Conservation (phyloP, 2,797 vertebrate genomes). For the Amphiprion clarkii region DNA sequence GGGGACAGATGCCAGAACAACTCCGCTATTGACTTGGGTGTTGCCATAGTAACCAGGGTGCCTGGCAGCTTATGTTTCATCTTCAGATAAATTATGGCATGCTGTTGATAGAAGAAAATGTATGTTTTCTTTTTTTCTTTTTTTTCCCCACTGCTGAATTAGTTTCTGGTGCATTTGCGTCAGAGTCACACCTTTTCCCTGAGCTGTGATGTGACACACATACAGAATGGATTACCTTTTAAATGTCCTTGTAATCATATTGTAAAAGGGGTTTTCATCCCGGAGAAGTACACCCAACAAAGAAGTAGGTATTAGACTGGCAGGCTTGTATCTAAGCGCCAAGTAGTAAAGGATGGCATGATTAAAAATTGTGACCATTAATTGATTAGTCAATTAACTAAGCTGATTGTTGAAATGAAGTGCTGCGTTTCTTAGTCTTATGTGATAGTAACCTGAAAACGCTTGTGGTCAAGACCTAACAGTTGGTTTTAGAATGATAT, state of each 20-base stretch:
- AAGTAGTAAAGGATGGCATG: too few relatives aligned
- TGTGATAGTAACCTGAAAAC: background rate
- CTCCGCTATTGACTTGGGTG: constrained; percentile 81
- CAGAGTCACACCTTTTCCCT: constrained; percentile 72
- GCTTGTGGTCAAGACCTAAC: background rate
- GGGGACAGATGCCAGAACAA: constrained; percentile 78
- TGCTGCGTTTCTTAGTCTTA: background rate
- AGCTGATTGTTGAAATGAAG: background rate
- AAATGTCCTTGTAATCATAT: constrained; percentile 61
- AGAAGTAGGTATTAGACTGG: background rate
- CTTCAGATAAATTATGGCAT: constrained; percentile 79
- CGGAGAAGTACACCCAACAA: constrained; percentile 4
- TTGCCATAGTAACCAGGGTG: constrained; percentile 82
- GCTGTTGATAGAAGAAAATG: constrained; percentile 74
- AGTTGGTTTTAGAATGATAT: background rate
- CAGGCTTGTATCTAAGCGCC: background rate
- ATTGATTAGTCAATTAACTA: background rate
- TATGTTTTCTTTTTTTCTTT: constrained; percentile 22
- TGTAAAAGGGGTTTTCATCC: constrained; percentile 22
- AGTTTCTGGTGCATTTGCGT: constrained; percentile 79
- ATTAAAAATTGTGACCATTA: background rate
- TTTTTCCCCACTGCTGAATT: constrained; percentile 57
- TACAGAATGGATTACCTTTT: constrained; percentile 68
- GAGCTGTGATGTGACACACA: constrained; percentile 76
- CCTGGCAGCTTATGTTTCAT: constrained; percentile 83